Evolutionary conservation across 1,140 invertebrate genomes (phyloP).

Genomic region (Pachyrhynchus sulphureomaculatus): DNA sequence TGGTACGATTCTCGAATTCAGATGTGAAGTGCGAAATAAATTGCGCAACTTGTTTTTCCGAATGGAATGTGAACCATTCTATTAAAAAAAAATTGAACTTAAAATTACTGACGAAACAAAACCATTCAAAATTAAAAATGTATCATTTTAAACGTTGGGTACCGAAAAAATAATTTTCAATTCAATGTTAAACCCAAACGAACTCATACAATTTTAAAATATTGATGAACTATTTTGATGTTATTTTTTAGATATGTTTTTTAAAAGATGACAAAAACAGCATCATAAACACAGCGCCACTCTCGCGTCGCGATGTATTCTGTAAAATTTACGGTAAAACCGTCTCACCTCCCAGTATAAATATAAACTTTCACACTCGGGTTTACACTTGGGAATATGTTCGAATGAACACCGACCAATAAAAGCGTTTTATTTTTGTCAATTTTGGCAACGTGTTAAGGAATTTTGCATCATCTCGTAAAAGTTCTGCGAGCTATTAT

Average conservation of each 20-base stretch:
- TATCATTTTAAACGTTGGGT: no score
- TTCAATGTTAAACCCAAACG: no score
- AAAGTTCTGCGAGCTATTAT: slow-evolving; percentile 10
- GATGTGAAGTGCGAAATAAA: not conserved
- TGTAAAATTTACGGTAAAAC: slow-evolving; percentile 7
- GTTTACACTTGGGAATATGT: slow-evolving; percentile 5
- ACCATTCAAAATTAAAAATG: no score
- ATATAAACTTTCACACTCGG: slow-evolving; percentile 12
- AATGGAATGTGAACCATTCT: no score
- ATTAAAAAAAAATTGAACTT: no score
- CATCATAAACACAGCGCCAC: not conserved
- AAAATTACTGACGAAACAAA: no score
- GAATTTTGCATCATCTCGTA: not conserved
- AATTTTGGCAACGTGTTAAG: not conserved
- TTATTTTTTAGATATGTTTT: not conserved
- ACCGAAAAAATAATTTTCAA: no score
- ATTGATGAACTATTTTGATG: no score
- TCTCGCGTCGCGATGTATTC: slow-evolving; percentile 18
- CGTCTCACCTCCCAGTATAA: slow-evolving; percentile 17
- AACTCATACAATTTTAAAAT: no score
- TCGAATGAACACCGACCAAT: slow-evolving; percentile 1
- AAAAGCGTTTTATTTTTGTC: not conserved
- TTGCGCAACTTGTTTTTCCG: slow-evolving; percentile 18
- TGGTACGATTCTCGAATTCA: slow-evolving; percentile 1
- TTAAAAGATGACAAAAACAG: not conserved